Base-by-base conservation (phyloP, 2,113 vertebrate genomes). In the Oryzias woworae region DNA sequence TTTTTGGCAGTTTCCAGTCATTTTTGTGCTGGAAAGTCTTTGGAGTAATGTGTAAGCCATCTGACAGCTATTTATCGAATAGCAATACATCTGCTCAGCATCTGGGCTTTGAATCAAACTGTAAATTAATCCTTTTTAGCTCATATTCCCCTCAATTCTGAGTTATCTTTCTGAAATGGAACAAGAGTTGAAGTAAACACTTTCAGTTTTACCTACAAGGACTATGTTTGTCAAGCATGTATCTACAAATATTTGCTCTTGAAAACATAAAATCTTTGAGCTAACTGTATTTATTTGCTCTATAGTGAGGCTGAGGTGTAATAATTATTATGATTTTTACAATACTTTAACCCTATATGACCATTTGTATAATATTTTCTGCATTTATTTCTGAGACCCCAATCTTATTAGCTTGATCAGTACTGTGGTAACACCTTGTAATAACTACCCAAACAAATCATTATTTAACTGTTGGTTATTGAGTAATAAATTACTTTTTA, bases 41-140 rank as follows among this genome's bases (percentile, higher is more conserved):
- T 18, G 44, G 66, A 63, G 77, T 84, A 81, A 83, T 85, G 77
- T 85, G 71, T 73, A 73, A 78, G 78, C 73, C 79, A 76, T 66
- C 77, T 82, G 85, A 85, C 66, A 60, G 72, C 28, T 81, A 66
- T 71, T 79, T 74, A 81, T 87, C 60, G 78, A 73, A 77, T n/a
- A 16, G 57, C 48, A 50, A 45, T 58, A 43, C 8, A 12, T 50
- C 71, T 56, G 53, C 42, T 61, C 70, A 43, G 58, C 66, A 65
- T 80, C 78, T 81, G 71, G 77, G 66, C 68, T 84, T 77, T 71
- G 54, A 70, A 75, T 84, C 78, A 73, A 54, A 78, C 68, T 69
- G 41, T 47, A 65, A 70, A 62, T 20, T 17, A 46, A 74, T 66
- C 57, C 53, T 45, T 36, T 80, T 57, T 64, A 62, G 63, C 64